Evolutionary conservation across 92 coral and sea anemone genomes (phyloP).

Genomic region (Porites divaricata): DNA sequence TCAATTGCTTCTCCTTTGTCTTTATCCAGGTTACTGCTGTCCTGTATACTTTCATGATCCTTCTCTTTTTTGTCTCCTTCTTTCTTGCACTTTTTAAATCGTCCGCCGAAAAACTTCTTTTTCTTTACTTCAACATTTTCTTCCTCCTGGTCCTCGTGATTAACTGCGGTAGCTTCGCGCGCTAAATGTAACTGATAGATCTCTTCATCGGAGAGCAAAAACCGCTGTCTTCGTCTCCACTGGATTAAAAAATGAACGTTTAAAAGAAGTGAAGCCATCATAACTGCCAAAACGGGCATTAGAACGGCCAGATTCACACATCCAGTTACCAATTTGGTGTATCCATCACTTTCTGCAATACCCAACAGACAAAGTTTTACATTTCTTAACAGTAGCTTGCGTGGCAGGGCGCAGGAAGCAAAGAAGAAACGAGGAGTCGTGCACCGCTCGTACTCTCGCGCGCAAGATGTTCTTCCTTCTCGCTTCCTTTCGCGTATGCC

Average conservation of each 20-base stretch:
- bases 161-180: not conserved
- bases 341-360: not conserved
- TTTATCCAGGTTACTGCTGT: not conserved
- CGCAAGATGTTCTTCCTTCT: too few relatives aligned
- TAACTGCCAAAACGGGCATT: conserved; percentile 30
- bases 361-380: not conserved
- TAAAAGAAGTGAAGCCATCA: conserved; percentile 14
- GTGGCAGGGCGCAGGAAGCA: too few relatives aligned
- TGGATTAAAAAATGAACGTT: conserved; percentile 27
- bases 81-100: conserved; percentile 2
- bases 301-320: conserved; percentile 29
- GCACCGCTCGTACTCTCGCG: too few relatives aligned
- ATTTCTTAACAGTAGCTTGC: too few relatives aligned
- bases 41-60: not conserved
- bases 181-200: not conserved
- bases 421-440: too few relatives aligned
- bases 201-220: conserved; percentile 16
- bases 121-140: conserved; percentile 16
- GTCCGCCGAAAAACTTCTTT: conserved; percentile 8
- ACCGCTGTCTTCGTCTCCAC: conserved; percentile 27
- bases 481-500: too few relatives aligned
- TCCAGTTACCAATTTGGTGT: not conserved
- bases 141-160: not conserved
- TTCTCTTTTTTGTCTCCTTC: not conserved
- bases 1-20: conserved; percentile 5